phyloP scores from a whole-genome alignment of 2,888 invertebrate genomes.

The Cephus runcator region DNA sequence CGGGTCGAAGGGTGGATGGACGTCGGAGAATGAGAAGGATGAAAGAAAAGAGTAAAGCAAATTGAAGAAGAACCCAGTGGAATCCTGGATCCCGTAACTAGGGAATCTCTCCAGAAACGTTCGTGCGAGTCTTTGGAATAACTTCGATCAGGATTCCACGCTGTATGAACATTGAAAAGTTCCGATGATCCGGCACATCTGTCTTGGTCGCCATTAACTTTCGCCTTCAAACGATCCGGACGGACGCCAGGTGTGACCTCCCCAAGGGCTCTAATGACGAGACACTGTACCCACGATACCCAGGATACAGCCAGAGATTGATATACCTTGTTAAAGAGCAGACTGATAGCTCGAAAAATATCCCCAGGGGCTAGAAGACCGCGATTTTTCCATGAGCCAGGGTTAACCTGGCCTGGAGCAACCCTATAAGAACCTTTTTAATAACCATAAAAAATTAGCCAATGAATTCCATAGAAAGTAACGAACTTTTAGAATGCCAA shows the following conservation, averaged over 20 bases:
- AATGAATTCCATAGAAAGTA: background rate
- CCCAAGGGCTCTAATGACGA: slow-evolving; percentile 39
- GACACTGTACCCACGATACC: slow-evolving; percentile 35
- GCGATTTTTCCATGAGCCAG: slow-evolving; percentile 33
- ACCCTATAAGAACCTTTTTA: background rate
- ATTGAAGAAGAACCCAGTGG: background rate
- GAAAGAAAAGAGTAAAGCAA: background rate
- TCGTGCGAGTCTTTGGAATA: background rate
- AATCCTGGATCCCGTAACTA: slow-evolving; percentile 11
- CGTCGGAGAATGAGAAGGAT: background rate
- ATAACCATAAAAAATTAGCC: background rate
- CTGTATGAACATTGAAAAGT: background rate
- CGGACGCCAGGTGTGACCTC: slow-evolving; percentile 48
- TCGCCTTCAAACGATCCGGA: slow-evolving; percentile 18
- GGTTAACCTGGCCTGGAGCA: background rate
- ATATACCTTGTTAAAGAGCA: slow-evolving; percentile 50
- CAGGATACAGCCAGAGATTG: slow-evolving; percentile 48
- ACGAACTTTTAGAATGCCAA: too few species aligned
- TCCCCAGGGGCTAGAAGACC: slow-evolving; percentile 27
- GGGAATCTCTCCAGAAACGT: slow-evolving; percentile 22
- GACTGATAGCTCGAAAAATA: slow-evolving; percentile 38
- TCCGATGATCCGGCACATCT: slow-evolving; percentile 50
- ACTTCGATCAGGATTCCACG: background rate
- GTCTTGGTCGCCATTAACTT: slow-evolving; percentile 47
- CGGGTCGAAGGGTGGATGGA: background rate